A percentile compares a stretch with the other conserved stretches of the same genome.
Conservation (phyloP, 2,113 vertebrate genomes). For the Ochotona curzoniae region DNA sequence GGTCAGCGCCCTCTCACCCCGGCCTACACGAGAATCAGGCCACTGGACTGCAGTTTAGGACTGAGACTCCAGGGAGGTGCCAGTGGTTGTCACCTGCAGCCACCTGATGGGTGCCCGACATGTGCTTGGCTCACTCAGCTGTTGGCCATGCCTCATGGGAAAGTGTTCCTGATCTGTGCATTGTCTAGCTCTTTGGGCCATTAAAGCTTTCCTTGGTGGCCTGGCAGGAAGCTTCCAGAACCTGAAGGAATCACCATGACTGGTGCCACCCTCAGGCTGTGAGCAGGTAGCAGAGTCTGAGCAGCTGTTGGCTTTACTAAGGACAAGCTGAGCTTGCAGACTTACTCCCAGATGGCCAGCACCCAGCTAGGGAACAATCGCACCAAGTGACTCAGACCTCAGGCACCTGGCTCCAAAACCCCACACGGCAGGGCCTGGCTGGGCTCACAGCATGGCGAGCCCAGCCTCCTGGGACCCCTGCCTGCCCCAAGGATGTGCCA, state of each 20-base stretch:
- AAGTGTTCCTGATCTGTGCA: slow-evolving; percentile 46
- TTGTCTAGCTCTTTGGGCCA: slow-evolving; percentile 19
- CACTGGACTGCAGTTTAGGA: neutral
- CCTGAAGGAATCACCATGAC: slow-evolving; percentile 39
- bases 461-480: neutral
- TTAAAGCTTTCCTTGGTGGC: slow-evolving; percentile 66
- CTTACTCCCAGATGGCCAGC: neutral
- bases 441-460: neutral
- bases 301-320: neutral
- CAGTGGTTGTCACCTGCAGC: neutral
- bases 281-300: neutral
- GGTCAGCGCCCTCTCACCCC: neutral
- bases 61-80: slow-evolving; percentile 55
- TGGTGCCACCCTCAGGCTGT: slow-evolving; percentile 49
- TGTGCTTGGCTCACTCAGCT: neutral
- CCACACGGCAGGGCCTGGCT: neutral
- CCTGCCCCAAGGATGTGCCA: neutral
- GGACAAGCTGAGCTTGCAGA: neutral
- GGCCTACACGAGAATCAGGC: neutral
- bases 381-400: neutral
- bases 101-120: slow-evolving; percentile 59
- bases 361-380: neutral
- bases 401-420: neutral
- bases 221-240: slow-evolving; percentile 60
- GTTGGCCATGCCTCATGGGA: slow-evolving; percentile 5